Evolutionary conservation across 2,888 invertebrate species (phyloP).

Genomic region (Megalurothrips usitatus): DNA sequence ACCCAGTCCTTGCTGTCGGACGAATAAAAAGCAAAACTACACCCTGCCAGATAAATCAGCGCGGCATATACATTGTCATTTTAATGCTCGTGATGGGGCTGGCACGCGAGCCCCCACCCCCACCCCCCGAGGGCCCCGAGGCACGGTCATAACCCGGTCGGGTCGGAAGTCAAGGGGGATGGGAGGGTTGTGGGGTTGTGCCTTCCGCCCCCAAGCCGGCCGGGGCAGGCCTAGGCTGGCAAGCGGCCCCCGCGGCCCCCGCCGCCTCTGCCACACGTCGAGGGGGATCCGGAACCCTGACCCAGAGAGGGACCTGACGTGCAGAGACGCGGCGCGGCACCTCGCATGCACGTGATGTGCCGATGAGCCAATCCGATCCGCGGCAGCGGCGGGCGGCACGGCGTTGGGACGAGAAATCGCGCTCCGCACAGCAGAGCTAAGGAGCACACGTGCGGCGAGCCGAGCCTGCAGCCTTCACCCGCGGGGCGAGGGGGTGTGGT

Average conservation of each 20-base stretch:
- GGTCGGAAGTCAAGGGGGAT: no score
- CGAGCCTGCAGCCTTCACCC: no score
- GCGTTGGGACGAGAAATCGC: no score
- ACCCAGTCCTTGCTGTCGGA: background rate
- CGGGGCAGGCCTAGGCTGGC: background rate
- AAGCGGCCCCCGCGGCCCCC: background rate
- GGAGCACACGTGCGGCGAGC: no score
- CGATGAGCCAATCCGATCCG: background rate
- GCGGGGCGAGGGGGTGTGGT: no score
- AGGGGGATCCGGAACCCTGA: background rate
- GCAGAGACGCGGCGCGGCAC: background rate
- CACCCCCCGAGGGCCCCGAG: background rate
- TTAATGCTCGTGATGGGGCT: constrained; percentile 4
- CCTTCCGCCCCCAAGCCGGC: constrained; percentile 2
- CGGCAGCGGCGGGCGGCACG: no score
- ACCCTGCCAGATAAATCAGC: constrained; percentile 9
- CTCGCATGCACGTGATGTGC: background rate
- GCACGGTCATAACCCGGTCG: background rate
- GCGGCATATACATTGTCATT: constrained; percentile 9
- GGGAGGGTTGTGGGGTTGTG: background rate
- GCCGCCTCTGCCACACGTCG: background rate
- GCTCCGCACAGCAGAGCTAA: no score
- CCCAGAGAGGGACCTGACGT: background rate
- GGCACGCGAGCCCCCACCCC: background rate
- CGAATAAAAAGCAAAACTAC: constrained; percentile 15